phyloP scores from a whole-genome alignment of 1,140 invertebrate species.

The Trialeurodes vaporariorum region DNA sequence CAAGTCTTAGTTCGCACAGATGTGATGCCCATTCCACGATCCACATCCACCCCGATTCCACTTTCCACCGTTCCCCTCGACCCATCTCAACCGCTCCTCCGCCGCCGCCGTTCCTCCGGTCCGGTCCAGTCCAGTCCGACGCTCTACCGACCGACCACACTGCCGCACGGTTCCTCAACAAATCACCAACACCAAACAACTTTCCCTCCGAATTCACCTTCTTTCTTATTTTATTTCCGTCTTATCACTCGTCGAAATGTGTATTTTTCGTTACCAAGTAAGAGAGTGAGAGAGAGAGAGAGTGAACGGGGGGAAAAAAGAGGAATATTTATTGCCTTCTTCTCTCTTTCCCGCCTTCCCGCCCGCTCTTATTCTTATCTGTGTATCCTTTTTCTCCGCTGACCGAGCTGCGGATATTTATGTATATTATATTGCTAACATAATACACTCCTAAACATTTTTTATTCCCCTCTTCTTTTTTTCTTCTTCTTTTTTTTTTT shows the following conservation, averaged over 20 bases:
- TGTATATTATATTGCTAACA: neutral
- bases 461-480: neutral
- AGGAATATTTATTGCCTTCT: neutral
- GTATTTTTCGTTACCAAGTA: too few relatives aligned
- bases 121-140: too few relatives aligned
- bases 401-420: neutral
- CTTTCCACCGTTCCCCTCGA: neutral
- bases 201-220: neutral
- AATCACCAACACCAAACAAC: neutral
- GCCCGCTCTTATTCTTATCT: neutral
- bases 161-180: neutral
- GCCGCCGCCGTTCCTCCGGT: too few relatives aligned
- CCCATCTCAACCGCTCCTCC: neutral
- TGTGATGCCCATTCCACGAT: neutral
- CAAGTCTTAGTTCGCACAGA: neutral
- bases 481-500: too few relatives aligned
- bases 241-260: neutral
- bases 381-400: neutral
- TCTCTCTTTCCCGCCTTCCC: neutral
- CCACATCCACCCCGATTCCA: neutral
- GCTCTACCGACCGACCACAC: neutral
- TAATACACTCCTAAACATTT: neutral
- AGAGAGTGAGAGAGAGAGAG: too few relatives aligned
- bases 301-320: neutral
- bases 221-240: neutral